Evolutionary conservation across 2,797 vertebrate genomes (phyloP).

Genomic region (Trachurus trachurus): DNA sequence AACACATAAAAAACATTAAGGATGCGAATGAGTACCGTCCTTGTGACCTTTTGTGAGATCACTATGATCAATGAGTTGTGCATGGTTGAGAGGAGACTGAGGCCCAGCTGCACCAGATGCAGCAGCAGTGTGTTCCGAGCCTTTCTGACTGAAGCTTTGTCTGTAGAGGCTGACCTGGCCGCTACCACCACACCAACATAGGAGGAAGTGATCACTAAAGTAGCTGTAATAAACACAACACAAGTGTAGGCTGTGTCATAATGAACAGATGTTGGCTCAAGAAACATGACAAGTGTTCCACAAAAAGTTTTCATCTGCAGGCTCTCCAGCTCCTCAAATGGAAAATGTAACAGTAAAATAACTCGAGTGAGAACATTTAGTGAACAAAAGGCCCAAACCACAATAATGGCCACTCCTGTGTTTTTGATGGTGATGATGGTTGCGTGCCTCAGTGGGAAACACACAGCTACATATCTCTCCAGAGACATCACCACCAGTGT

Average conservation of each 20-base stretch:
- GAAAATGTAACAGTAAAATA: conserved; percentile 29
- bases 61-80: neutral
- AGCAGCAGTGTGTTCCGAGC: conserved; percentile 63
- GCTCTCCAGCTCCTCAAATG: conserved; percentile 15
- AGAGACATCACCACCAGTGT: conserved; percentile 81
- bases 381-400: conserved; percentile 63
- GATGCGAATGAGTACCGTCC: neutral
- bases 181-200: conserved; percentile 59
- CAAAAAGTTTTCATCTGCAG: conserved; percentile 47
- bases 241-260: conserved; percentile 29
- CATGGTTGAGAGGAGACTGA: conserved; percentile 52
- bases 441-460: conserved; percentile 75
- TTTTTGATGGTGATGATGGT: conserved; percentile 66
- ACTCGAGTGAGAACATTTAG: conserved; percentile 36
- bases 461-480: conserved; percentile 81
- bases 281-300: conserved; percentile 13
- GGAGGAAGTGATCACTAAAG: conserved; percentile 13
- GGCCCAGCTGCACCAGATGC: conserved; percentile 63
- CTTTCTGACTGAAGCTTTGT: conserved; percentile 47
- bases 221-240: conserved; percentile 48
- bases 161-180: conserved; percentile 59
- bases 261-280: neutral
- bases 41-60: neutral
- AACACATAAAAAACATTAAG: conserved; percentile 42
- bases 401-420: conserved; percentile 47